A percentile compares a stretch with the other conserved stretches of the same genome.
phyloP scores from a whole-genome alignment of 2,797 vertebrate species.

The Orestias chungarensis region DNA sequence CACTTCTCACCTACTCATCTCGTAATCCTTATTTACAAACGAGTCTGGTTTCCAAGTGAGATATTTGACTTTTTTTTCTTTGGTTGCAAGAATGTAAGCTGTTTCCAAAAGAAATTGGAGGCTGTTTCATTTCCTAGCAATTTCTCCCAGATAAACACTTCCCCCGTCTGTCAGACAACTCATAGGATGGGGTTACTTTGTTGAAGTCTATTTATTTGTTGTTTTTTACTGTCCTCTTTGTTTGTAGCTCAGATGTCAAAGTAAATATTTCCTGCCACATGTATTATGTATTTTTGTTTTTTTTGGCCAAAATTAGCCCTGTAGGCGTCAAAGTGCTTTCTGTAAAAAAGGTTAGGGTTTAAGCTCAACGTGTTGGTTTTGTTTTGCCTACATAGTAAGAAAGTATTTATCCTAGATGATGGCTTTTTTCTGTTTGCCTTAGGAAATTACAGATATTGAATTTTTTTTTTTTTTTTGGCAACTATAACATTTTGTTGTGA shows the following conservation, averaged over 20 bases:
- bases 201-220: neutral
- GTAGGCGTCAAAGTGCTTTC: neutral
- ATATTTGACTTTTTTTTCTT: neutral
- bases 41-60: neutral
- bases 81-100: neutral
- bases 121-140: constrained; percentile 2
- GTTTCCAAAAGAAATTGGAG: constrained; percentile 4
- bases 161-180: neutral
- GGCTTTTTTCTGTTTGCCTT: neutral
- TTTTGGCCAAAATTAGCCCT: neutral
- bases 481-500: neutral
- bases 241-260: neutral
- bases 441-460: neutral
- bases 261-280: constrained; percentile 1
- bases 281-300: neutral
- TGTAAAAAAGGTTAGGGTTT: neutral
- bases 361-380: neutral
- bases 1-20: constrained; percentile 1
- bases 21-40: neutral
- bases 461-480: neutral
- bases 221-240: neutral
- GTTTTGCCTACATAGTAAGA: neutral
- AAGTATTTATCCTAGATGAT: neutral
- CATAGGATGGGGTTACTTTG: neutral
- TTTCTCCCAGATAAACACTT: neutral